Conservation (phyloP, 2,888 invertebrate genomes). For the Drosophila tripunctata region DNA sequence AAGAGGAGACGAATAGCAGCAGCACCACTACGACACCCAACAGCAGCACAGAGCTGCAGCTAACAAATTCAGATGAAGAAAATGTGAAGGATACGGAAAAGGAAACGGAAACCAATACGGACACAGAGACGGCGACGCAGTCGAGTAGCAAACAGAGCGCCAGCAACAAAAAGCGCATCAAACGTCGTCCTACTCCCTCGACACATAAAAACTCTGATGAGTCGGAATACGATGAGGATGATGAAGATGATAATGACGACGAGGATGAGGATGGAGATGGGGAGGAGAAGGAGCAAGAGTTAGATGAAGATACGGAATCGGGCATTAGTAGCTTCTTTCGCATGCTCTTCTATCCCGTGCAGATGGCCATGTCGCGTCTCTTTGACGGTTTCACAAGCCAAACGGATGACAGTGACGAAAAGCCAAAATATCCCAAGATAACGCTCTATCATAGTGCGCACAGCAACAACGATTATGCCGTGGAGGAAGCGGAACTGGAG, state of each 20-base stretch:
- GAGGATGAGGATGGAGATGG: conserved; percentile 41
- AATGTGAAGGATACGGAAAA: background rate
- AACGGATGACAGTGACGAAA: conserved; percentile 29
- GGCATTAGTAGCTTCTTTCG: conserved; percentile 79
- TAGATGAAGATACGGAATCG: conserved; percentile 37
- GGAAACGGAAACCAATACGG: background rate
- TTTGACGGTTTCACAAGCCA: conserved; percentile 65
- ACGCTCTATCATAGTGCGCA: conserved; percentile 78
- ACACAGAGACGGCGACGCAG: background rate
- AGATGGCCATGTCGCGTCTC: conserved; percentile 76
- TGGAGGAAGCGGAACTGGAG: conserved; percentile 41
- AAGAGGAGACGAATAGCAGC: conserved; percentile 31
- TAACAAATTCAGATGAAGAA: too few relatives aligned
- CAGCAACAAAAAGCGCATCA: conserved; percentile 66
- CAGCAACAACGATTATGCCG: conserved; percentile 48
- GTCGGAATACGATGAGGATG: conserved; percentile 55
- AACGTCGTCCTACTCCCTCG: conserved; percentile 55
- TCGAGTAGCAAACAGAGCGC: conserved; percentile 50
- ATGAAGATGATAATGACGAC: too few relatives aligned
- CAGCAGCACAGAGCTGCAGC: conserved; percentile 6
- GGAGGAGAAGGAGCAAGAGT: conserved; percentile 48
- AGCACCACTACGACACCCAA: background rate
- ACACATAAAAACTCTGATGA: conserved; percentile 35
- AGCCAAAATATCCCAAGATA: conserved; percentile 75
- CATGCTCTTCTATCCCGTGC: conserved; percentile 81